Evolutionary conservation across 2,888 invertebrate genomes (phyloP), one percentile per base, ranked within the genome.

Genomic region (Drosophila melanocephala): DNA sequence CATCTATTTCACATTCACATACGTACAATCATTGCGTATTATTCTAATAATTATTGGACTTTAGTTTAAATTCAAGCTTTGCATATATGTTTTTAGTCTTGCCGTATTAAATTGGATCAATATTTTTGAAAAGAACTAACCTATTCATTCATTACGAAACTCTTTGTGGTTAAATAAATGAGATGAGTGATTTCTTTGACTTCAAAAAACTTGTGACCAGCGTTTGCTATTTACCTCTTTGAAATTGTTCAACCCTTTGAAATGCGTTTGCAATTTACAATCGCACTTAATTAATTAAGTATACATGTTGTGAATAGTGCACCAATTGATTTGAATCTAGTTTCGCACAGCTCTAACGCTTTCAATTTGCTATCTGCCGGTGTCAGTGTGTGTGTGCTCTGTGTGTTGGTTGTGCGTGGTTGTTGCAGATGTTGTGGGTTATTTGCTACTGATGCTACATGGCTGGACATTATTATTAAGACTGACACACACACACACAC

Each of bases 401-500:
- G 59, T 64, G 66, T 59, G 50, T 47, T 39, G 68, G 19, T 57
- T 19, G 68, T 72, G 63, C 50, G 60, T 63, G 65, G 32, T 50
- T 50, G 14, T 50, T 50, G 65, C 64, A 39, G 22, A 65, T 60
- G 62, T 47, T 47, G 39, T 62, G 28, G 37, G 12, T 52, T 63
- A 67, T 59, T 37, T 66, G 52, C 69, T 57, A 61, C 59, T 69
- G 66, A 65, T 57, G 58, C 66, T 61, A 42, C 52, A 81, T 44
- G 72, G 74, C 62, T 57, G 77, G 67, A 84, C 81, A 72, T 64
- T 56, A 65, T 55, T 58, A 71, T 60, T 59, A 26, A 47, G 26
- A 47, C 47, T 47, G 47, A 64, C 61, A 70, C 62, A 67, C 59
- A 74, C 70, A 61, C 67, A 47, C 77, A 62, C 56, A 39, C 26